Evolutionary conservation across 2,888 invertebrate species (phyloP).

Genomic region (Idaea aversata): DNA sequence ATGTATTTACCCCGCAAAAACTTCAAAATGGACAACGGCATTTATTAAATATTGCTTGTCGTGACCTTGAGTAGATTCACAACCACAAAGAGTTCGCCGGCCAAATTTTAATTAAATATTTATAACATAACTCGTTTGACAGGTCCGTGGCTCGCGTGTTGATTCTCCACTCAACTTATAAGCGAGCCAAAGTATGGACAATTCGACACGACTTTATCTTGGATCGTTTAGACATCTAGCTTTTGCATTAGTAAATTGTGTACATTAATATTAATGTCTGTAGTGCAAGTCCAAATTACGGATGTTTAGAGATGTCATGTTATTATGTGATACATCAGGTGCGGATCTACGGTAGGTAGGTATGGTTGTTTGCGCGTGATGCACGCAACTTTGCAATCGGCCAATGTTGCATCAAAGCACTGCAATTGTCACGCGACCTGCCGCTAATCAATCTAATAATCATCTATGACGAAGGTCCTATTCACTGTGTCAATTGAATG

Average conservation of each 20-base stretch:
- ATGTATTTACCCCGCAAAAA: not conserved
- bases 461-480: constrained; percentile 24
- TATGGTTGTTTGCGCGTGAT: constrained; percentile 55
- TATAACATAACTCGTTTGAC: constrained; percentile 70
- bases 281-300: not conserved
- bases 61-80: constrained; percentile 58
- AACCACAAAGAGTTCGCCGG: constrained; percentile 64
- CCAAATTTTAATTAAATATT: constrained; percentile 74
- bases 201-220: not conserved
- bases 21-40: not conserved
- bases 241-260: not conserved
- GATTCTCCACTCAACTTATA: constrained; percentile 48
- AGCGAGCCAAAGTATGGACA: not conserved
- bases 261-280: not conserved
- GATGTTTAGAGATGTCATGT: constrained; percentile 25
- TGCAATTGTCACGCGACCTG: constrained; percentile 54
- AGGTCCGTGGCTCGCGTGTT: constrained; percentile 58
- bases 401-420: constrained; percentile 52
- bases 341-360: constrained; percentile 51
- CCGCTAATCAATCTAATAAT: constrained; percentile 40
- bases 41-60: constrained; percentile 37
- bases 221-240: not conserved
- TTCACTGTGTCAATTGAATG: constrained; percentile 31
- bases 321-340: constrained; percentile 40
- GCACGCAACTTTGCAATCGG: constrained; percentile 52